Evolutionary conservation across 2,797 vertebrate species (phyloP).

Genomic region (Hippocampus kuda): DNA sequence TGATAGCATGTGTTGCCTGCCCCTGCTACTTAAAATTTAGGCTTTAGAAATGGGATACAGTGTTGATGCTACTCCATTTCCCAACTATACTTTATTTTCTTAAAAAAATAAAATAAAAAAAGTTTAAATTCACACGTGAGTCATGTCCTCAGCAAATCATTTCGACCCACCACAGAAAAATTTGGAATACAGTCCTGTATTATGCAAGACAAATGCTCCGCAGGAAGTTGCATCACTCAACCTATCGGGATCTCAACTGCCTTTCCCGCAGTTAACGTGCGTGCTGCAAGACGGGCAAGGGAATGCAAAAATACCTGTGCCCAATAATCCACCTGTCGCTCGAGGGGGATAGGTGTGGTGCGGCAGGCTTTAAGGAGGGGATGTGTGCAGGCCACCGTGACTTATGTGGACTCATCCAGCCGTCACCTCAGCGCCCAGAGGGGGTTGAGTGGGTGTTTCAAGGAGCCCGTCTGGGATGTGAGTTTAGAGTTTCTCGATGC

Average conservation of each 20-base stretch:
- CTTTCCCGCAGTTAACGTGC: constrained; percentile 37
- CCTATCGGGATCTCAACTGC: neutral
- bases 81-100: no score
- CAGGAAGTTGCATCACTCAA: no score
- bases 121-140: no score
- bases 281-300: constrained; percentile 20
- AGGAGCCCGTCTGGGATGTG: constrained; percentile 49
- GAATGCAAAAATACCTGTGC: constrained; percentile 49
- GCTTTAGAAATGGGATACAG: no score
- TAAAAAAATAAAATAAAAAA: no score
- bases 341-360: constrained; percentile 61
- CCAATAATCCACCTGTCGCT: constrained; percentile 60
- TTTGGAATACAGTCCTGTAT: no score
- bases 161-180: no score
- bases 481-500: constrained; percentile 61
- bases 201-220: no score
- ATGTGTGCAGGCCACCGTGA: constrained; percentile 61
- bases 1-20: no score
- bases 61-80: no score
- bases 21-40: no score
- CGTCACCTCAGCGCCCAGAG: constrained; percentile 59
- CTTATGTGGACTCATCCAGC: constrained; percentile 67
- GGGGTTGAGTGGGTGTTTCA: constrained; percentile 52
- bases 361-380: constrained; percentile 46
- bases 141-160: no score